A percentile compares a stretch with the other conserved stretches of the same genome.
These are phyloP conservation scores for Tuta absoluta DNA, from an alignment of 2,888 invertebrate species.

Conservation along the genomic window DNA sequence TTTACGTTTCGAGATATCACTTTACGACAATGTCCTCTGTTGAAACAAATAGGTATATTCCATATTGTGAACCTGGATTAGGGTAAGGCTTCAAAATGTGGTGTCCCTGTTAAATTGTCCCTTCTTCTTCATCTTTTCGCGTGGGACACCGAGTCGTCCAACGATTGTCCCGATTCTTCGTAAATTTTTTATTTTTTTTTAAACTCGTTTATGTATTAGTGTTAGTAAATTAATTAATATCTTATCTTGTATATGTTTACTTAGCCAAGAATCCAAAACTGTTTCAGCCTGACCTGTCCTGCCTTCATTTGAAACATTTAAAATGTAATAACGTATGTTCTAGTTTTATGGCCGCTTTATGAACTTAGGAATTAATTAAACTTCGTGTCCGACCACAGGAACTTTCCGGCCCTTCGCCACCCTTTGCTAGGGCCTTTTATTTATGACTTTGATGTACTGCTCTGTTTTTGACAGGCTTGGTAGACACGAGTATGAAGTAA, in stretches of 20 bases:
- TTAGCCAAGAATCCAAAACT: background rate
- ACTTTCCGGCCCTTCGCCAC: conserved; percentile 3
- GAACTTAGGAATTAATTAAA: conserved; percentile 6
- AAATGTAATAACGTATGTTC: background rate
- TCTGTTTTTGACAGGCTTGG: conserved; percentile 5
- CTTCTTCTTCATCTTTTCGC: no score
- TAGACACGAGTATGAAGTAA: background rate
- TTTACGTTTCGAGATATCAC: background rate
- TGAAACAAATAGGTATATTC: no score
- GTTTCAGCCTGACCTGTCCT: background rate
- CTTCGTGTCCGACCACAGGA: conserved; percentile 5
- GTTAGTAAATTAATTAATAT: no score
- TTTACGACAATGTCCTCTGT: background rate
- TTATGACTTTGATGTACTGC: background rate
- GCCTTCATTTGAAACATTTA: background rate
- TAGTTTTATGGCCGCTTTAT: conserved; percentile 5
- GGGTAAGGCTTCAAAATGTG: no score
- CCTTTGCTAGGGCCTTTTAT: background rate
- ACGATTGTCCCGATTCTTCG: no score
- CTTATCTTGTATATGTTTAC: no score
- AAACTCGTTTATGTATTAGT: no score
- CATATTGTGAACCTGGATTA: no score
- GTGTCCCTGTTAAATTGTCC: no score
- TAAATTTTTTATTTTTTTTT: no score
- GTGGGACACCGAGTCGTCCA: no score